Evolutionary conservation across 2,797 vertebrate genomes (phyloP).

Genomic region (Rhynchonycteris naso): DNA sequence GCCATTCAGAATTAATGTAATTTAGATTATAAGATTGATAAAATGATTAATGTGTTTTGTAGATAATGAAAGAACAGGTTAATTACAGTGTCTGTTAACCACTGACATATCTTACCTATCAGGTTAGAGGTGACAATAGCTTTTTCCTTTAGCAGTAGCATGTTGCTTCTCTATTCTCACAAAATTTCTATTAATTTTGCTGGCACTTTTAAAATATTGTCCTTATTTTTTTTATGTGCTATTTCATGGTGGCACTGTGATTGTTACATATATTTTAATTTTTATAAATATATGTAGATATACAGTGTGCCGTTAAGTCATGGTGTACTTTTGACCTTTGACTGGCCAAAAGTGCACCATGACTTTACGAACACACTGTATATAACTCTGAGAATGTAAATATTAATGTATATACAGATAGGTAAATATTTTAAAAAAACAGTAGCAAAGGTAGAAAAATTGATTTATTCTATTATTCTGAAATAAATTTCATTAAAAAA

Average conservation of each 20-base stretch:
- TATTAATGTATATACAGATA: not conserved
- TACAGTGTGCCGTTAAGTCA: too few relatives aligned
- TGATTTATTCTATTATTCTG: slow-evolving; percentile 68
- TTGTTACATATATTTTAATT: not conserved
- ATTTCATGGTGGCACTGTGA: not conserved
- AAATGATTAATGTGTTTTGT: not conserved
- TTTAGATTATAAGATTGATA: not conserved
- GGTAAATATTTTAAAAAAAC: not conserved
- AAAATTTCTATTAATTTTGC: not conserved
- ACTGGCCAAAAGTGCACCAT: too few relatives aligned
- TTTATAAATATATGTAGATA: not conserved
- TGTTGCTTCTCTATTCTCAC: not conserved
- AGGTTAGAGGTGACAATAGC: not conserved
- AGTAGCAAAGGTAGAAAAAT: slow-evolving; percentile 45
- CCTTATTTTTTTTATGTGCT: not conserved
- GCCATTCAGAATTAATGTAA: not conserved
- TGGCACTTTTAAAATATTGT: not conserved
- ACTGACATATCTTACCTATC: not conserved
- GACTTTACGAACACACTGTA: too few relatives aligned
- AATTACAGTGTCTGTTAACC: not conserved
- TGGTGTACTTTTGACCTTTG: too few relatives aligned
- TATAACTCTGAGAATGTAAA: not conserved
- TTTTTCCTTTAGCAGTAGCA: not conserved
- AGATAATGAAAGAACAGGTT: not conserved
- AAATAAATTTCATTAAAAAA: slow-evolving; percentile 71